These are phyloP conservation scores for Baronia brevicornis DNA, from an alignment of 2,888 invertebrate genomes.

Conservation along the genomic window DNA sequence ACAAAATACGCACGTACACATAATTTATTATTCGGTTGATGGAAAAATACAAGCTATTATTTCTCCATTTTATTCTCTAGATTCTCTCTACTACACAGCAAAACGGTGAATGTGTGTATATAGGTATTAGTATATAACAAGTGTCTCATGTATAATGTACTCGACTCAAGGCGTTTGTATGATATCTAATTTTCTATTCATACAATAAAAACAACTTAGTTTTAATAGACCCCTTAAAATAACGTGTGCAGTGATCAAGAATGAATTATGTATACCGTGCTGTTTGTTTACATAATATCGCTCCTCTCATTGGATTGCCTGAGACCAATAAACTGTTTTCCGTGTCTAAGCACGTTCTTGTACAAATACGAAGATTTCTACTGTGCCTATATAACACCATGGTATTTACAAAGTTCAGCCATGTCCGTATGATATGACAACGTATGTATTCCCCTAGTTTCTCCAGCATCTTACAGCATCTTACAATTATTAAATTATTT, in stretches of 20 bases:
- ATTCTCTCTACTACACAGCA: neutral
- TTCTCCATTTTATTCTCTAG: slow-evolving; percentile 9
- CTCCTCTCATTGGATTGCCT: slow-evolving; percentile 31
- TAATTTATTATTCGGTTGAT: slow-evolving; percentile 13
- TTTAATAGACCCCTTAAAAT: slow-evolving; percentile 24
- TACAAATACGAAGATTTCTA: slow-evolving; percentile 40
- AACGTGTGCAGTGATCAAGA: slow-evolving; percentile 48
- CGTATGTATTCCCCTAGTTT: too few species aligned
- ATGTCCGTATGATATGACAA: too few species aligned
- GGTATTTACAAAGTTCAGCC: slow-evolving; percentile 39
- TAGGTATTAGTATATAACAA: too few species aligned
- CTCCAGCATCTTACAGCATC: too few species aligned
- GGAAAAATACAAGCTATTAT: slow-evolving; percentile 13
- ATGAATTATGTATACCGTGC: slow-evolving; percentile 63
- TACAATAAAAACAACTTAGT: slow-evolving; percentile 11
- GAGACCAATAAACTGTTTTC: slow-evolving; percentile 58
- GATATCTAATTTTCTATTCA: slow-evolving; percentile 14
- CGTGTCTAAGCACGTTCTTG: slow-evolving; percentile 59
- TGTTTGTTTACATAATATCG: slow-evolving; percentile 65
- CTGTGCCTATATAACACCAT: slow-evolving; percentile 51
- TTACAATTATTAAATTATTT: too few species aligned
- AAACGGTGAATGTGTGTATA: slow-evolving; percentile 4
- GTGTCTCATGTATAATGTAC: too few species aligned
- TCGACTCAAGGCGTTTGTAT: slow-evolving; percentile 10
- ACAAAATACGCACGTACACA: slow-evolving; percentile 11